Evolutionary conservation across 2,113 vertebrate species (phyloP), one percentile per base, ranked within the genome.

Genomic region (Morone chrysops): DNA sequence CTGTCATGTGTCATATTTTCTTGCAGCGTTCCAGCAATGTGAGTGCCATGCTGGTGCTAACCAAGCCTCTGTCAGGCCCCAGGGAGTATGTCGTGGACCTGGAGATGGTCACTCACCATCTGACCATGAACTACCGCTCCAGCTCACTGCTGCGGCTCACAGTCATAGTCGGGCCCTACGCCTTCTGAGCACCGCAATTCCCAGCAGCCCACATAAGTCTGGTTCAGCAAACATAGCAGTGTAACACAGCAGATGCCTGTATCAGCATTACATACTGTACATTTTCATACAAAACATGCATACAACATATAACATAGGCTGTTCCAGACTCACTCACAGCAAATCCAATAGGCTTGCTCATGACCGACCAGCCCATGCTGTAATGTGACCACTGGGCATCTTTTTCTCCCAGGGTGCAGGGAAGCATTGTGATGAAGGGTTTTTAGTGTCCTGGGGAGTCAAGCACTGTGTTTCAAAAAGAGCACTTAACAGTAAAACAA

Each of bases 101-200:
- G 94, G 98, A 99, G 96, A 98, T 99, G 98, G 87, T 99, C 91
- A 99, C 98, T 6, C 97, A 98, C 89, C 97, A 96, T 93, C 96
- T 95, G 62, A 83, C 93, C 90, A 96, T 98, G 92, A 98, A 97
- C 81, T 99, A 97, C 86, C 97, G 97, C 65, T 95, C 97, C 63
- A 98, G 96, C 94, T 99, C 98, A 0, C 95, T 99, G 95, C 93
- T 99, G 78, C 95, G 97, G 89, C 82, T 99, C 94, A 99, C 97
- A 59, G 95, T 99, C 93, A 97, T 99, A 45, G 98, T 99, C 76
- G 98, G 98, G 71, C 97, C 97, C 12, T 98, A 98, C 2, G 78
- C 96, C 81, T 99, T 99, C 92, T 95, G 87, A 95, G 75, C 48
- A 10, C 48, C 36, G 10, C 70, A 41, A 87, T 13, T 68, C 70